A percentile compares a stretch with the other conserved stretches of the same genome.
Evolutionary conservation across 2,888 invertebrate species (phyloP).

Genomic region (Zootermopsis nevadensis): DNA sequence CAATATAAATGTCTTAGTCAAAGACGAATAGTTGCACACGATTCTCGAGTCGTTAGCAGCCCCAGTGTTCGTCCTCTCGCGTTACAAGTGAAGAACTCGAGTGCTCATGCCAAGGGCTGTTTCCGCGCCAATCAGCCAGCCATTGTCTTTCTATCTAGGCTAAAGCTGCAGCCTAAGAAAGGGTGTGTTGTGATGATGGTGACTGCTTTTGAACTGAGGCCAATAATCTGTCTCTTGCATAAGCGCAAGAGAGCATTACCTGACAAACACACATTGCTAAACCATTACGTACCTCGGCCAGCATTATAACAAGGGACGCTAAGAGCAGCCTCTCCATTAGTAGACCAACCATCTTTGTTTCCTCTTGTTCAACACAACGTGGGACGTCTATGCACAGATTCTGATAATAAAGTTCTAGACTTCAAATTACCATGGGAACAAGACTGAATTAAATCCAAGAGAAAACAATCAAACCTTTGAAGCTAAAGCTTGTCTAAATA

Average conservation of each 20-base stretch:
- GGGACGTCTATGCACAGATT: too few relatives aligned
- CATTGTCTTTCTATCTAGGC: not conserved
- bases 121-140: conserved; percentile 4
- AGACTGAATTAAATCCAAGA: too few relatives aligned
- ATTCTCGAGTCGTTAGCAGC: not conserved
- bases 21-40: not conserved
- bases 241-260: conserved; percentile 21
- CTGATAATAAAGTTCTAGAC: too few relatives aligned
- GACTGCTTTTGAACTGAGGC: conserved; percentile 33
- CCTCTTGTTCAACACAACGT: not conserved
- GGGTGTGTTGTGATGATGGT: not conserved
- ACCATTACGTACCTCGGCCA: not conserved
- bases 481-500: too few relatives aligned
- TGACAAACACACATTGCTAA: conserved; percentile 16
- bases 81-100: not conserved
- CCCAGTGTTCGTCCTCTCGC: not conserved
- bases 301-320: not conserved
- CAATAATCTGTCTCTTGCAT: conserved; percentile 49
- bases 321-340: not conserved
- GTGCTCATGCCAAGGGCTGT: not conserved
- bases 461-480: too few relatives aligned
- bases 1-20: not conserved
- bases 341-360: not conserved
- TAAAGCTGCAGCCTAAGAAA: not conserved
- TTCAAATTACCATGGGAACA: too few relatives aligned